Evolutionary conservation across 2,113 vertebrate genomes (phyloP).

Genomic region (Todiramphus saurophagus): DNA sequence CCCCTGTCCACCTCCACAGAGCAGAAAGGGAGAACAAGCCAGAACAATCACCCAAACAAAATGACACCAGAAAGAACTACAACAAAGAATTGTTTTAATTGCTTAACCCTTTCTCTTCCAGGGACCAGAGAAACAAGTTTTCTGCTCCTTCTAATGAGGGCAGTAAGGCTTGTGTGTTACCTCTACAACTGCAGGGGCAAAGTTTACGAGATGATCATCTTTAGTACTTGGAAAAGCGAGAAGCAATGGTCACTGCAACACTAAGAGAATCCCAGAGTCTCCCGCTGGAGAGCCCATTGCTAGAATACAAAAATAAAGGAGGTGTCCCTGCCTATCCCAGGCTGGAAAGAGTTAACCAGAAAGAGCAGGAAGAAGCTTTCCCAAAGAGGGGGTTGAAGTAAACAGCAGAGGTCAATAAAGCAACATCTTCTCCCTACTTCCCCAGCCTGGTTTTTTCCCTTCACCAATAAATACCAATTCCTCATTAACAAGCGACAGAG

Average conservation of each 20-base stretch:
- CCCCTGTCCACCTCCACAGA: not conserved
- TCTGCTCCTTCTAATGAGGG: slow-evolving; percentile 73
- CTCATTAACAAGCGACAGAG: slow-evolving; percentile 67
- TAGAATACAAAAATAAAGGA: slow-evolving; percentile 69
- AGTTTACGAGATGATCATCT: slow-evolving; percentile 44
- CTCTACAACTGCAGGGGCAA: slow-evolving; percentile 72
- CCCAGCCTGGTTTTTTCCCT: slow-evolving; percentile 60
- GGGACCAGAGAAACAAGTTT: slow-evolving; percentile 78
- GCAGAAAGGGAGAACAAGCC: not conserved
- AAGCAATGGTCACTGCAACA: slow-evolving; percentile 36
- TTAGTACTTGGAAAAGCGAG: slow-evolving; percentile 27
- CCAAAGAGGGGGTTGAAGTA: slow-evolving; percentile 54
- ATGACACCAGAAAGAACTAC: slow-evolving; percentile 53
- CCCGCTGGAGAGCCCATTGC: slow-evolving; percentile 35
- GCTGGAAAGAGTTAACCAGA: slow-evolving; percentile 61
- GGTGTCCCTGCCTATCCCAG: slow-evolving; percentile 53
- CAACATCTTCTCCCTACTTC: slow-evolving; percentile 62
- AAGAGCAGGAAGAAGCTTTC: slow-evolving; percentile 61
- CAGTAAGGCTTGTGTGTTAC: slow-evolving; percentile 78
- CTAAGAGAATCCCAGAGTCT: slow-evolving; percentile 47
- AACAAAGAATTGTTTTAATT: slow-evolving; percentile 78
- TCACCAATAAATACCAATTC: slow-evolving; percentile 76
- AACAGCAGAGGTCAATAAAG: slow-evolving; percentile 68
- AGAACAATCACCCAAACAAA: slow-evolving; percentile 35
- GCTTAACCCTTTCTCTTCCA: slow-evolving; percentile 79